A percentile compares a stretch with the other conserved stretches of the same genome.
Conservation (phyloP, 1,140 invertebrate genomes). For the Artemia franciscana region DNA sequence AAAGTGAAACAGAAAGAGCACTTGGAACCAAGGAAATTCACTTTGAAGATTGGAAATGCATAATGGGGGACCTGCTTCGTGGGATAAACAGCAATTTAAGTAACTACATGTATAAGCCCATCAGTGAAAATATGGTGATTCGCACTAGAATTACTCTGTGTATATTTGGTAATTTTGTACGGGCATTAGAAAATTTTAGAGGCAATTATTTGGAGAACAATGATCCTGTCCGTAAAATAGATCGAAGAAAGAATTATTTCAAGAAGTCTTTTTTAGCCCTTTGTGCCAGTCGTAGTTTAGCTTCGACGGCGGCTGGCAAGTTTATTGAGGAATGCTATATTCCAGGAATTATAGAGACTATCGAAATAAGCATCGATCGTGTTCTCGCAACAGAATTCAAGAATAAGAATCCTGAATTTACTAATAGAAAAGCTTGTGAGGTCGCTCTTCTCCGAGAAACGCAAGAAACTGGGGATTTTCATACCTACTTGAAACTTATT, state of each 20-base stretch:
- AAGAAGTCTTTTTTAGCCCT: neutral
- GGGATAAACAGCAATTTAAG: too few species aligned
- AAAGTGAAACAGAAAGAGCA: too few species aligned
- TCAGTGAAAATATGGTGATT: too few species aligned
- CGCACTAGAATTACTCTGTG: neutral
- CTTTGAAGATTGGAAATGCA: too few species aligned
- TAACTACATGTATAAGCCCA: too few species aligned
- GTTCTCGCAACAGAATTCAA: neutral
- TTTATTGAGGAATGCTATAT: neutral
- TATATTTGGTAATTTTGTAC: neutral
- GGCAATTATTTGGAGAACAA: neutral
- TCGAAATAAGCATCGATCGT: neutral
- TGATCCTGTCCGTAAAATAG: neutral
- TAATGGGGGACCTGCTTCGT: too few species aligned
- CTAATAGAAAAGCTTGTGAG: neutral
- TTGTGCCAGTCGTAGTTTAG: neutral
- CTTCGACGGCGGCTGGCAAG: neutral
- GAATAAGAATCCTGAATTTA: neutral
- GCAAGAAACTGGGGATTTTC: neutral
- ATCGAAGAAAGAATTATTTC: neutral
- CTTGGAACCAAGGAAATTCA: too few species aligned
- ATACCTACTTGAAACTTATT: neutral
- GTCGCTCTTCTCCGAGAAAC: neutral
- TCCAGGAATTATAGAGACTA: neutral
- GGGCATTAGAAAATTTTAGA: neutral